Base-by-base conservation (phyloP, 2,113 vertebrate genomes). In the Mionectes macconnelli region DNA sequence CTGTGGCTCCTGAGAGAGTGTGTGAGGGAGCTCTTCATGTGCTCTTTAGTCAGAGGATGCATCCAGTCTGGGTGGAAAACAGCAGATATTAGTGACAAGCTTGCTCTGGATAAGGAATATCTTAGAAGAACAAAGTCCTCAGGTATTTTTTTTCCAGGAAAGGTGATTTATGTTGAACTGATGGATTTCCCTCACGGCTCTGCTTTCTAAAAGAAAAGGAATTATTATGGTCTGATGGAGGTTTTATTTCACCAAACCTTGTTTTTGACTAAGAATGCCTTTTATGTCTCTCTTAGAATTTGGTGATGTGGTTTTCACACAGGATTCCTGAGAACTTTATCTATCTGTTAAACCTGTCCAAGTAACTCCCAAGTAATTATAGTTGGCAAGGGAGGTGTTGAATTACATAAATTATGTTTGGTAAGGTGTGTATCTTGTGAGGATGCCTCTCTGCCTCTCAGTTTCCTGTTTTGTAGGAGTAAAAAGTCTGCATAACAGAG, bases 401-500 rank as follows among this genome's bases (percentile, higher is more conserved):
- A 76, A 76, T 67, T 18, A 60, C 33, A 42, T 16, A 82, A 75
- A 62, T 49, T 57, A 76, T 1, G 1, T 53, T 56, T 7, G 11
- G 30, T 77, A 44, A 91, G 90, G 66, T n/a, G 33, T 20, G 1
- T 37, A 27, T 63, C 75, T 84, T 76, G 49, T 85, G 70, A 68
- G 52, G 50, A 62, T 93, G 77, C 77, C 47, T 89, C 42, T 84
- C 75, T 94, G 79, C 72, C 74, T 85, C 62, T 93, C 49, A 25
- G 44, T 60, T 94, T 96, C 74, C 74, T 94, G 76, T 55, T 66
- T 94, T 20, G 69, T 91, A 72, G 56, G 62, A 93, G 70, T 85
- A 82, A 93, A 68, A 91, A 44, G 33, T 79, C 92, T 95, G 52
- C 28, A 49, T 8, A 76, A 57, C 60, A 75, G 66, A 93, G 39